Conservation (phyloP, 1,140 invertebrate genomes). For the Leptonema lineaticorne region DNA sequence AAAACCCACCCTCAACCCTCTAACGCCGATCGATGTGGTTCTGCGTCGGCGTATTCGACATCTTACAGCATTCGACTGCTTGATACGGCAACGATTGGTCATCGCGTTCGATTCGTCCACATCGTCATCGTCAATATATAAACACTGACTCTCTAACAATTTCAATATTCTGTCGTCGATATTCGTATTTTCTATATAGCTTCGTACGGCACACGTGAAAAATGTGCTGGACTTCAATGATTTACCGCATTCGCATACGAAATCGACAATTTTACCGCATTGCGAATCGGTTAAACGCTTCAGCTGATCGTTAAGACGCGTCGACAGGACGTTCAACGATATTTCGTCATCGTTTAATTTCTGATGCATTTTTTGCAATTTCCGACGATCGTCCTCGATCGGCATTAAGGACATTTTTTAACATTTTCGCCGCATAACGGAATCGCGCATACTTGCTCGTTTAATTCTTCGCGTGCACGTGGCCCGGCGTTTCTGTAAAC, state of each 20-base stretch:
- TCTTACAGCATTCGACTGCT: neutral
- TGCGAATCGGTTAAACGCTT: neutral
- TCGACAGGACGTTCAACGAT: constrained; percentile 1
- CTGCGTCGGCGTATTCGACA: constrained; percentile 25
- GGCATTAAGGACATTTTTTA: too few species aligned
- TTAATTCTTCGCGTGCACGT: too few species aligned
- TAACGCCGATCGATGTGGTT: constrained; percentile 17
- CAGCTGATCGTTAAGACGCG: constrained; percentile 21
- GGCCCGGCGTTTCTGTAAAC: too few species aligned
- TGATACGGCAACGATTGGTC: too few species aligned
- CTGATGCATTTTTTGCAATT: neutral
- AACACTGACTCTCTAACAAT: neutral
- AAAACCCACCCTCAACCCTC: neutral
- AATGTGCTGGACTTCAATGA: neutral
- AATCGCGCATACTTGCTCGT: too few species aligned
- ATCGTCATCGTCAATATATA: neutral
- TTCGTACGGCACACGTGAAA: constrained; percentile 11
- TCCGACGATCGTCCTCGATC: neutral
- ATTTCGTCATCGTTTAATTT: constrained; percentile 1
- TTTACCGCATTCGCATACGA: constrained; percentile 23
- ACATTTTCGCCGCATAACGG: too few species aligned
- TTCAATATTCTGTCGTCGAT: constrained; percentile 1
- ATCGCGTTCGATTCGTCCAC: too few species aligned
- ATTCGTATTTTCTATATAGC: neutral
- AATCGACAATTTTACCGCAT: neutral